Evolutionary conservation across 2,888 invertebrate species (phyloP), one percentile per base, ranked within the genome.

Genomic region (Galerucella nymphaeae): DNA sequence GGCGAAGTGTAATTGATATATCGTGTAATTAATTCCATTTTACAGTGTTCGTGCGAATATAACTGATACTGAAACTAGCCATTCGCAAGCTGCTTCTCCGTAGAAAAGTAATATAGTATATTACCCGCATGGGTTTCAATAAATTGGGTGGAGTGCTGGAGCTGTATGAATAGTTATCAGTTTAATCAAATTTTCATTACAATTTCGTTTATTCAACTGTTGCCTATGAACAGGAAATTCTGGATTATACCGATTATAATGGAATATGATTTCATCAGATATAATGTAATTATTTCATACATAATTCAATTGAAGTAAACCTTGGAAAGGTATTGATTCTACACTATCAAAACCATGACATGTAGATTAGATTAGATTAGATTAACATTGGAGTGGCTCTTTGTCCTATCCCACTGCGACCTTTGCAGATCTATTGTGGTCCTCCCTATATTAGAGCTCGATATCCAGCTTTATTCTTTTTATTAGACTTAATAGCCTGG

Each of bases 21-120:
- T 74, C 58, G 74, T 61, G 74, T 71, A 68, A 74, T 70, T 65
- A 70, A 74, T 74, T 74, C 71, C 71, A 64, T 68, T 74, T 74
- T 71, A 67, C 67, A 71, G 38, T 70, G 62, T 69, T 73, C 62
- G 63, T 73, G 73, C 58, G 63, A 65, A 70, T 70, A 73, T 70
- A 73, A 73, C 66, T 61, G 70, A 70, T 70, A 67, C 57, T 61
- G 61, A 66, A 64, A 67, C 55, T 62, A 65, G 62, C 48, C 48
- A 58, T 70, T 57, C 50, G 73, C 73, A 73, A 73, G 73, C 73
- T 73, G 73, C 66, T 73, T 62, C 73, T 73, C 66, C 73, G 20
- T 23, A 50, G 62, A 63, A 73, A 73, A 73, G 66, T 73, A 70
- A 38, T 38, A 38, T 30, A 6, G 30, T 30, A 61, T 66, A 69